Evolutionary conservation across 92 coral and sea anemone genomes (phyloP), one percentile per base, ranked within the genome.

Genomic region (Umimayanthus kanabou): DNA sequence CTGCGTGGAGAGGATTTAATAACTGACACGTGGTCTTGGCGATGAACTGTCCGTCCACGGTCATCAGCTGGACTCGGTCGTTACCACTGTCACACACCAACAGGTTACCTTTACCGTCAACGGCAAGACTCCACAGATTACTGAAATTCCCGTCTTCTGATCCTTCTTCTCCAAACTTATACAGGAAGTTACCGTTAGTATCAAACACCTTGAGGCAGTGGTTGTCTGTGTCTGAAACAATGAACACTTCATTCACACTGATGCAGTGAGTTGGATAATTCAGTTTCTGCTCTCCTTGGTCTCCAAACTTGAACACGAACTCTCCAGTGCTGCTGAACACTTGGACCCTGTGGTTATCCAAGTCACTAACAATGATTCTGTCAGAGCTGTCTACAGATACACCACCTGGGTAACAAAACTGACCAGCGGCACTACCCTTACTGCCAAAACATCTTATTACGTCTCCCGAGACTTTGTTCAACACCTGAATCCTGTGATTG

Each of bases 251-350:
- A 73, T 10, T 73, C 77, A 30, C 77, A 73, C 77, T 73, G 40
- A 73, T 73, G 42, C 77, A 73, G 77, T 30, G 77, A 73, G 39
- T 4, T 8, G 77, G 42, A 0, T 9, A 0, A 73, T 26, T 7
- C 77, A 73, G 77, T 73, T 47, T 47, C 50, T 47, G 50, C 50
- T 47, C 50, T 47, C 50, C 50, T 15, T 71, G 76, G 76, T 71
- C 40, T 15, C 77, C 77, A 73, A 73, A 73, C 45, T 73, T 28
- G 42, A 73, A 73, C 77, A 73, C 2, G 40, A 73, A 73, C 42
- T 73, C 77, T 26, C 77, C 77, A 6, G 77, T 73, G 42, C 23
- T 73, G 77, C 39, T 25, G 77, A 30, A 73, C 15, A 73, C 77
- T 25, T 73, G 77, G 3, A 73, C 40, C 77, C 45, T 26, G 40